A percentile compares a stretch with the other conserved stretches of the same genome.
Conservation (phyloP, 2,113 vertebrate species). For the Shinisaurus crocodilurus region DNA sequence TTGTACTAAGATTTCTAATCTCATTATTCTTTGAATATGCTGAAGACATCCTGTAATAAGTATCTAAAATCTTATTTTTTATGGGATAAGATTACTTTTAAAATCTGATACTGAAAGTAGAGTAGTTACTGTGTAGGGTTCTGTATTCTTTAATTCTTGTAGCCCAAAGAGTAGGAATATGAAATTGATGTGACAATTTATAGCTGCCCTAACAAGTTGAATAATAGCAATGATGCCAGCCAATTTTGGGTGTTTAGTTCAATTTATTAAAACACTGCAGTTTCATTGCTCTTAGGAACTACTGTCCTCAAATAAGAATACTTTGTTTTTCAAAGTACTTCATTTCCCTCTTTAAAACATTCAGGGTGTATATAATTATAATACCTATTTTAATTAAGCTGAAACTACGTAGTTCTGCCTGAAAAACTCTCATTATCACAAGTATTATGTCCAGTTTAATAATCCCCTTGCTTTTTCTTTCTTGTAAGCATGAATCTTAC, state of each 20-base stretch:
- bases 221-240: not conserved
- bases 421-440: not conserved
- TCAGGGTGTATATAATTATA: not conserved
- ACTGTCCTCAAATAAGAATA: not conserved
- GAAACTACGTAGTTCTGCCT: not conserved
- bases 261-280: not conserved
- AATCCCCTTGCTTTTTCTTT: not conserved
- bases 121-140: not conserved
- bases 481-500: not conserved
- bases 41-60: not conserved
- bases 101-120: not conserved
- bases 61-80: not conserved
- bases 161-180: not conserved
- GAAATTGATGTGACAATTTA: not conserved
- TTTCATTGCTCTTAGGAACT: not conserved
- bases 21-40: not conserved
- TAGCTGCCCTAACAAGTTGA: not conserved
- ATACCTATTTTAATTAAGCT: slow-evolving; percentile 1
- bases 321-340: not conserved
- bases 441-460: not conserved
- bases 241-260: not conserved
- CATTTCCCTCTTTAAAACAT: not conserved
- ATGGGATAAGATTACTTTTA: not conserved
- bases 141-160: not conserved
- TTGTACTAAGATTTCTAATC: not conserved